phyloP scores from a whole-genome alignment of 2,797 vertebrate species.

The Euthynnus affinis region DNA sequence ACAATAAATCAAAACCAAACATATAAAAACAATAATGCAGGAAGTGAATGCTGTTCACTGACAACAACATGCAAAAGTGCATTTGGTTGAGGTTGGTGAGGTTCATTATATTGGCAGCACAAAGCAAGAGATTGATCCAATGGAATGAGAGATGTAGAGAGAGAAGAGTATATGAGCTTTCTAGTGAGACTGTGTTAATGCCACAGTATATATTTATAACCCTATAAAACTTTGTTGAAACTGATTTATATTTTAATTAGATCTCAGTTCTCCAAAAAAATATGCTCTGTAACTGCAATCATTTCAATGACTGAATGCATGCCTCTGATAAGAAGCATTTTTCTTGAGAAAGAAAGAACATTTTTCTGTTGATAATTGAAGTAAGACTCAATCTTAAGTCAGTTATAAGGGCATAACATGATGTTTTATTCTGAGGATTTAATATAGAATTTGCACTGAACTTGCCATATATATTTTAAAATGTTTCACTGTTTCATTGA shows the following conservation, averaged over 20 bases:
- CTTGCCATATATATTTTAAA: background rate
- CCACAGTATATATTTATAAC: slow-evolving; percentile 29
- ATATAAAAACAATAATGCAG: background rate
- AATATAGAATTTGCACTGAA: background rate
- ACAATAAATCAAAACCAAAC: background rate
- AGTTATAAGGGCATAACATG: background rate
- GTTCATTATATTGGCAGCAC: background rate
- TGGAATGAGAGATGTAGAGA: background rate
- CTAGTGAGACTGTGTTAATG: slow-evolving; percentile 5
- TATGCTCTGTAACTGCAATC: background rate
- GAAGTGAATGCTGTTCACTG: background rate
- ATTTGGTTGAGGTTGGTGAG: slow-evolving; percentile 21
- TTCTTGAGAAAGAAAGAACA: background rate
- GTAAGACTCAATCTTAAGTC: background rate
- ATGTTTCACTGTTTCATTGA: background rate
- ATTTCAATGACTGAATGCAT: slow-evolving; percentile 6
- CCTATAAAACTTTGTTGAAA: slow-evolving; percentile 38
- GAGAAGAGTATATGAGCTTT: slow-evolving; percentile 15
- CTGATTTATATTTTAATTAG: slow-evolving; percentile 45
- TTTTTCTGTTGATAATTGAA: slow-evolving; percentile 9
- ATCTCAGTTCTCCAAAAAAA: slow-evolving; percentile 16
- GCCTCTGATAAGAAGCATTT: slow-evolving; percentile 3
- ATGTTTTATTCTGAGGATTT: background rate
- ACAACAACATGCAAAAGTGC: background rate
- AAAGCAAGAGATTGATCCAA: slow-evolving; percentile 1